Base-by-base conservation (phyloP, 2,888 invertebrate species). In the Apocheima hispidaria region DNA sequence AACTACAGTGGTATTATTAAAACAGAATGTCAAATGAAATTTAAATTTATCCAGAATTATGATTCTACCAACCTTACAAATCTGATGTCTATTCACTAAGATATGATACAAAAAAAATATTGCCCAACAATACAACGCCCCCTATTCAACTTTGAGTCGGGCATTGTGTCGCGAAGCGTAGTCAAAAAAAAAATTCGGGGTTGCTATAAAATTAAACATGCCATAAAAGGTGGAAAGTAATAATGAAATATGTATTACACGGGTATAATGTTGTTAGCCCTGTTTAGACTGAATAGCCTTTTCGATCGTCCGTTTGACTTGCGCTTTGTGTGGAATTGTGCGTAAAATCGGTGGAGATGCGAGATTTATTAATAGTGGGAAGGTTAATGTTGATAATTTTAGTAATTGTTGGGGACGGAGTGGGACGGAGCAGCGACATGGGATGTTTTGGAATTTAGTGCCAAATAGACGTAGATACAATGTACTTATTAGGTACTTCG, bases 161-260 rank as follows among this genome's bases (percentile, higher is more conserved):
- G 81, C 82, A 86, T 87, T 86, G 85, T 87, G 75, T 54, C 71
- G 53, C 38, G 60, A 48, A 55, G 70, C 71, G 74, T 82, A 86
- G 86, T 26, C 26, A 84, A 83, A 33, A 50, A 66, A 69, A 69
- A 62, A 63, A 41, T 40, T 46, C 85, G 79, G 88, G 88, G 86
- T 81, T 88, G 87, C 88, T 79, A 90, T 90, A 91, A 92, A 92
- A 91, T 89, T 85, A 90, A 90, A 90, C 82, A 85, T 79, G 72
- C 83, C 81, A 90, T 90, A 89, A 89, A 78, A 88, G 90, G 89
- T 87, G 79, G 82, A 83, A 83, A 86, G 87, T 88, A 90, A 91
- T 91, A 90, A 91, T 92, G 90, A 91, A 92, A 92, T 91, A 92
- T 92, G 91, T 92, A 92, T 92, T 88, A 92, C 92, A 92, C 82